phyloP scores from a whole-genome alignment of 92 coral and sea anemone species.

The Heliopora coerulea region DNA sequence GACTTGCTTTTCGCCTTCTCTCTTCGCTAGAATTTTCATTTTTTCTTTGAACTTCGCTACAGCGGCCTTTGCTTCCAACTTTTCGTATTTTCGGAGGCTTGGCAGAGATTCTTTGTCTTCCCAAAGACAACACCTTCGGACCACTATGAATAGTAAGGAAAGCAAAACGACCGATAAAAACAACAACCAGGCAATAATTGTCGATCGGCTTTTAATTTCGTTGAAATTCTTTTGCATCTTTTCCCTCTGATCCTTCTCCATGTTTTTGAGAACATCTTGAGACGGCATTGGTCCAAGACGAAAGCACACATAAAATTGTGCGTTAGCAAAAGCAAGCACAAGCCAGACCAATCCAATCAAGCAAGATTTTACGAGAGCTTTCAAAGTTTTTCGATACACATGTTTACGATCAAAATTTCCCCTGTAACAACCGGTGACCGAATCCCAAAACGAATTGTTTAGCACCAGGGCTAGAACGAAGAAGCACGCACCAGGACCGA shows the following conservation, averaged over 20 bases:
- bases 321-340: conserved; percentile 42
- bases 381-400: conserved; percentile 38
- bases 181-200: conserved; percentile 7
- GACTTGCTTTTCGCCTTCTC: conserved; percentile 11
- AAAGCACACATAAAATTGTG: conserved; percentile 47
- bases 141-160: not conserved
- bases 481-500: conserved; percentile 32
- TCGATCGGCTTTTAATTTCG: conserved; percentile 32
- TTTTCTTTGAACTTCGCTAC: conserved; percentile 1
- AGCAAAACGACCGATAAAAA: not conserved
- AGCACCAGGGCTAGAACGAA: conserved; percentile 36
- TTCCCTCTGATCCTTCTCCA: not conserved
- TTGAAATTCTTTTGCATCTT: not conserved
- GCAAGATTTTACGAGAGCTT: conserved; percentile 1
- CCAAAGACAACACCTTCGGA: conserved; percentile 8
- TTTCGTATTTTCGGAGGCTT: conserved; percentile 2
- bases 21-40: not conserved
- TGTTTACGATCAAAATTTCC: not conserved
- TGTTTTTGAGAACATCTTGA: not conserved
- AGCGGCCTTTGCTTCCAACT: conserved; percentile 22
- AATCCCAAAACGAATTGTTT: conserved; percentile 49
- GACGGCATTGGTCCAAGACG: conserved; percentile 33
- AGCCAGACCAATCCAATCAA: conserved; percentile 42
- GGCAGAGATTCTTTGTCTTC: not conserved
- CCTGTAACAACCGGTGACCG: conserved; percentile 35